A percentile compares a stretch with the other conserved stretches of the same genome.
Evolutionary conservation across 2,113 vertebrate species (phyloP).

Genomic region (Sinocyclocheilus rhinocerous): DNA sequence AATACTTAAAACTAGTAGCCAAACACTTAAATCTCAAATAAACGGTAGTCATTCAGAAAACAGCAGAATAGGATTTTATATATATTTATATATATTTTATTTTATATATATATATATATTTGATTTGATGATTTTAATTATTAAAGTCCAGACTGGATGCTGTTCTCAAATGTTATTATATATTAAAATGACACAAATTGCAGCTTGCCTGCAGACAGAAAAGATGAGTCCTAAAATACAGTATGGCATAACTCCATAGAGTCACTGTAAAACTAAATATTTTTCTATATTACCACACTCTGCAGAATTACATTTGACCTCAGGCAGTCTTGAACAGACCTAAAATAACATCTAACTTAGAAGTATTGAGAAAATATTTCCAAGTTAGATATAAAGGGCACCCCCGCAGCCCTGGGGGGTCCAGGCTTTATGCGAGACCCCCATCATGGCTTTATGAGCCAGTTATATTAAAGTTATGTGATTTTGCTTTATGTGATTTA

Average conservation of each 20-base stretch:
- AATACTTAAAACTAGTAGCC: no score
- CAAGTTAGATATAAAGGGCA: not conserved
- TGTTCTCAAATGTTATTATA: constrained; percentile 50
- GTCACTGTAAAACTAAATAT: not conserved
- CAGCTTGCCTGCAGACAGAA: constrained; percentile 60
- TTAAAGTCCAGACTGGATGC: constrained; percentile 50
- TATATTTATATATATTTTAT: no score
- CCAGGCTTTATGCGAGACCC: no score
- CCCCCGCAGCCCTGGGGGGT: no score
- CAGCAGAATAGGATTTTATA: no score
- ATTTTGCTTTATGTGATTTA: not conserved
- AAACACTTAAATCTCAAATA: not conserved
- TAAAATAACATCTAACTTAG: not conserved
- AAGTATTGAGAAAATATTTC: no score
- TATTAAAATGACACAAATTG: constrained; percentile 73
- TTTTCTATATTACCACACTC: not conserved
- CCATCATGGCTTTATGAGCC: no score
- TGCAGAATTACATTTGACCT: constrained; percentile 20
- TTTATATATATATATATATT: no score
- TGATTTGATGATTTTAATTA: not conserved
- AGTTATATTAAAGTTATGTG: not conserved
- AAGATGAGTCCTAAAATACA: constrained; percentile 25
- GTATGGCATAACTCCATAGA: not conserved
- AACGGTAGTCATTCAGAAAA: not conserved
- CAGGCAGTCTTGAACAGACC: not conserved